phyloP scores from a whole-genome alignment of 1,140 invertebrate species.

The Drosophila athabasca region DNA sequence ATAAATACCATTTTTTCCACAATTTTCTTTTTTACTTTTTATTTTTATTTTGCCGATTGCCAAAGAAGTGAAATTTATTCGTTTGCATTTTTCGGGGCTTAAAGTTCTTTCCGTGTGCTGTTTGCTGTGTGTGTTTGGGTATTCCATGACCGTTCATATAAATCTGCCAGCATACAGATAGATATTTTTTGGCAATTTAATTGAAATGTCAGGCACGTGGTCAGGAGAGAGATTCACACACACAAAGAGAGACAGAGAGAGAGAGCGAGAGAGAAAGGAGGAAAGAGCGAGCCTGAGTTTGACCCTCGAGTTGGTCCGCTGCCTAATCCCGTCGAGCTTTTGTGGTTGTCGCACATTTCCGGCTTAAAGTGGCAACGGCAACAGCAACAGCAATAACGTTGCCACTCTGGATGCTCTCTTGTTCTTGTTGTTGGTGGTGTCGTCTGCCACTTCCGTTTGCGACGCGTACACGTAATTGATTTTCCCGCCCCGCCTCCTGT shows the following conservation, averaged over 20 bases:
- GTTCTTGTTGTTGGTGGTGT: slow-evolving; percentile 30
- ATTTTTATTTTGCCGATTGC: slow-evolving; percentile 36
- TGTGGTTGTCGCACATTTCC: slow-evolving; percentile 64
- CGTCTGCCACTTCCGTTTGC: slow-evolving; percentile 58
- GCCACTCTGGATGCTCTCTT: slow-evolving; percentile 14
- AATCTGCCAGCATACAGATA: slow-evolving; percentile 19
- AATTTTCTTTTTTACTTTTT: slow-evolving; percentile 11
- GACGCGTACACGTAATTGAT: slow-evolving; percentile 61
- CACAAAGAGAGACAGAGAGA: not conserved
- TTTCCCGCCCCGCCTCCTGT: slow-evolving; percentile 36
- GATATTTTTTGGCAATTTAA: slow-evolving; percentile 61
- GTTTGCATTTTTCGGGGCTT: slow-evolving; percentile 21
- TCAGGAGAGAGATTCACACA: slow-evolving; percentile 10
- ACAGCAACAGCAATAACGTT: not conserved
- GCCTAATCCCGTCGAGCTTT: slow-evolving; percentile 56
- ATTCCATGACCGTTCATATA: slow-evolving; percentile 16
- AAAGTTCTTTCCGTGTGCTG: slow-evolving; percentile 13
- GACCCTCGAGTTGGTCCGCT: slow-evolving; percentile 34
- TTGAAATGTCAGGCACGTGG: slow-evolving; percentile 65
- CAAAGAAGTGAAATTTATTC: slow-evolving; percentile 12
- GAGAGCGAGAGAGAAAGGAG: not conserved
- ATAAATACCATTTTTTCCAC: slow-evolving; percentile 2
- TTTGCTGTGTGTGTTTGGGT: slow-evolving; percentile 2
- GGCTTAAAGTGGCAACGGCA: slow-evolving; percentile 53
- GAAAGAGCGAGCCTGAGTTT: slow-evolving; percentile 13